Evolutionary conservation across 2,797 vertebrate species (phyloP), one percentile per base, ranked within the genome.

Genomic region (Gymnoscopelus microlampas): DNA sequence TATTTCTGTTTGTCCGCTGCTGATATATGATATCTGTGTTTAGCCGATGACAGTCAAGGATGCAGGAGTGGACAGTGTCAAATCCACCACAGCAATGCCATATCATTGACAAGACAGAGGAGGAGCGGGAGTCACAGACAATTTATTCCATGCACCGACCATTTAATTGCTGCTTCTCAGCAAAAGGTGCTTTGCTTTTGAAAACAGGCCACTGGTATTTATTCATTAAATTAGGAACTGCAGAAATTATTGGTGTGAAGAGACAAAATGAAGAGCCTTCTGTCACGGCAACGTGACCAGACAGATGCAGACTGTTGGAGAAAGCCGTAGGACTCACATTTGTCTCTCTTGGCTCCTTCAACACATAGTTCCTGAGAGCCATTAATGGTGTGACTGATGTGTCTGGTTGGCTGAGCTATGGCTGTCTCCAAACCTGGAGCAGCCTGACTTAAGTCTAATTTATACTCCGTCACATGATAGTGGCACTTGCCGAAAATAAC

Each of bases 91-190:
- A 19, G 19, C 26, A 29, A 4, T 2, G 29, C 29, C 29, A 32
- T 32, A 32, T 32, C 29, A 32, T 32, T 32, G 29, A 32, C 29
- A 32, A 32, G 29, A 32, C 29, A 32, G 29, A 32, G 19, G 19
- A 19, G 19, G 19, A 19, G 19, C 19, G 19, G 29, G 29, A 53
- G 68, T 58, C 72, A 51, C 60, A 76, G 29, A 32, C 59, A 53
- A 71, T 77, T 70, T 76, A 56, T 76, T 76, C 49, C 57, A 63
- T 66, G 63, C 58, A 26, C 54, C 48, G 67, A 66, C 50, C 12
- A 39, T 39, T 44, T 39, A 61, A 35, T 55, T 71, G 66, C 57
- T 47, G 57, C 15, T 68, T 32, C 32, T 35, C 56, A 39, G 53
- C 53, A 5, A 72, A 29, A 56, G 6, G 47, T 39, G 10, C 47